Conservation (phyloP, 2,113 vertebrate genomes). For the Pao palembangensis region DNA sequence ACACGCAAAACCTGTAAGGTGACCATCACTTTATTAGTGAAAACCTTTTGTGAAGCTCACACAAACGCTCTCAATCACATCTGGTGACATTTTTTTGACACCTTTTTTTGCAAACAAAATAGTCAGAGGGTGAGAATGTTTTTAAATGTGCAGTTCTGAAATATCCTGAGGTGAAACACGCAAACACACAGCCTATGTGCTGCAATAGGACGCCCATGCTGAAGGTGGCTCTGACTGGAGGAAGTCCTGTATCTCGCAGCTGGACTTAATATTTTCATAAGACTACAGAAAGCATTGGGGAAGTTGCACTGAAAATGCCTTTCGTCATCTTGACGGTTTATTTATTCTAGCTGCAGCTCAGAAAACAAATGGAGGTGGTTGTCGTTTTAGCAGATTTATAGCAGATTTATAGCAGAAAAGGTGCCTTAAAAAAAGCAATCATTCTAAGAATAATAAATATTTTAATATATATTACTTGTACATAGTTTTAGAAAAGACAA, state of each 20-base stretch:
- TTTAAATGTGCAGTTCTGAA: background rate
- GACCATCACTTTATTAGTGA: too few species aligned
- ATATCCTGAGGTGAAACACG: background rate
- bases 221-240: background rate
- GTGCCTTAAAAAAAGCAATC: too few species aligned
- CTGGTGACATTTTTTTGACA: too few species aligned
- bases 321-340: background rate
- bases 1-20: too few species aligned
- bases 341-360: constrained; percentile 7
- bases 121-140: background rate
- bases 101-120: background rate
- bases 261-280: constrained; percentile 5
- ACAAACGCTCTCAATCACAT: too few species aligned
- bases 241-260: background rate
- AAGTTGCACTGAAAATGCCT: constrained; percentile 42
- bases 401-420: too few species aligned
- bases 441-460: too few species aligned
- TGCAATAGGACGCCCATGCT: background rate
- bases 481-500: too few species aligned
- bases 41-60: too few species aligned
- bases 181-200: background rate
- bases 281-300: constrained; percentile 22
- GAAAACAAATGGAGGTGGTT: too few species aligned
- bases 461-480: too few species aligned
- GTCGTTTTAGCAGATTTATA: too few species aligned